Percentiles rank a stretch among this genome's conserved stretches.
phyloP scores from a whole-genome alignment of 2,888 invertebrate genomes.

The Rhabditoides inermis region DNA sequence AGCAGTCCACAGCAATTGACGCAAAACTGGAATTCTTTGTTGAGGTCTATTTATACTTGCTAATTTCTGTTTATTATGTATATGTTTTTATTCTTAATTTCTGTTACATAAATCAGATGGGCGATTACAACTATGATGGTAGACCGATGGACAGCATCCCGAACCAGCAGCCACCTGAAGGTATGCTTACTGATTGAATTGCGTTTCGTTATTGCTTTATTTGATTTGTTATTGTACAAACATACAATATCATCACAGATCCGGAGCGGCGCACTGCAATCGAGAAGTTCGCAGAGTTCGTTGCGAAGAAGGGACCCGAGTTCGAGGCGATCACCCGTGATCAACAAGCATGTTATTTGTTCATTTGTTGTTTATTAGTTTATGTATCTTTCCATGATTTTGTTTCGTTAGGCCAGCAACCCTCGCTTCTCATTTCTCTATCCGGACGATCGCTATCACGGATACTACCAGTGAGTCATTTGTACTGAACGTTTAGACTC shows the following conservation, averaged over 20 bases:
- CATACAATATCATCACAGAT: constrained; percentile 59
- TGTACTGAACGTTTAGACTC: too few relatives aligned
- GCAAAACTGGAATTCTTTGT: too few relatives aligned
- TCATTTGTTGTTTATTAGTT: too few relatives aligned
- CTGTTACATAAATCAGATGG: too few relatives aligned
- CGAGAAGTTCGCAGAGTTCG: constrained; percentile 95
- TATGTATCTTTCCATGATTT: neutral
- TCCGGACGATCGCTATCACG: too few relatives aligned
- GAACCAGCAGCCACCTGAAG: constrained; percentile 11
- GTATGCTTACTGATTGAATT: constrained; percentile 1
- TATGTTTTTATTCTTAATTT: too few relatives aligned
- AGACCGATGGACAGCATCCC: too few relatives aligned
- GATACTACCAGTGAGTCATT: too few relatives aligned
- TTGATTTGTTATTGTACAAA: neutral
- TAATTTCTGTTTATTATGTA: too few relatives aligned
- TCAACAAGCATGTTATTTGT: constrained; percentile 6
- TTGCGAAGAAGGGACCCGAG: constrained; percentile 96
- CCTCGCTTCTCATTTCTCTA: constrained; percentile 9
- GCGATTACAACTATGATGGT: too few relatives aligned
- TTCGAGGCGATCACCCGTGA: constrained; percentile 71
- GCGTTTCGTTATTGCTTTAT: neutral
- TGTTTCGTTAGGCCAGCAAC: neutral
- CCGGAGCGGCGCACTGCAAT: constrained; percentile 90
- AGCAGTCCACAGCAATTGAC: too few relatives aligned
- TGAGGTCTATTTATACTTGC: too few relatives aligned